Percentiles rank a stretch among this genome's conserved stretches.
These are phyloP conservation scores for Notodonta ziczac DNA, from an alignment of 2,888 invertebrate species.

Conservation along the genomic window DNA sequence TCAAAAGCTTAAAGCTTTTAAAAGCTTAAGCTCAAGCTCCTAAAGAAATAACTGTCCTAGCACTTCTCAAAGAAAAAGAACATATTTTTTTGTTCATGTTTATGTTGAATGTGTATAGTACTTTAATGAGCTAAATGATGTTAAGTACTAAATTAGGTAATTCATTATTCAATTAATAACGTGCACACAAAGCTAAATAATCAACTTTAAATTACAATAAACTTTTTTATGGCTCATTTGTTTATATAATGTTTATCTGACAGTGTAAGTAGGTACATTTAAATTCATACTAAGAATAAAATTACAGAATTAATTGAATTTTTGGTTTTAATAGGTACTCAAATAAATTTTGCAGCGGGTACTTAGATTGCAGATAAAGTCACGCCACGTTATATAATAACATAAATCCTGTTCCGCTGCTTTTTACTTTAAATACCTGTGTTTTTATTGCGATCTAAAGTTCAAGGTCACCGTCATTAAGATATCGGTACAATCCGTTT, in stretches of 20 bases:
- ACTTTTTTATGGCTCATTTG: background rate
- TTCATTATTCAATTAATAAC: too few species aligned
- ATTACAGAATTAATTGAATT: background rate
- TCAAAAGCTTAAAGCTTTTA: too few species aligned
- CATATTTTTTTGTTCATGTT: too few species aligned
- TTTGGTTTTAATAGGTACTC: background rate
- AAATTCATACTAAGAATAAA: background rate
- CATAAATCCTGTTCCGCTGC: constrained; percentile 3
- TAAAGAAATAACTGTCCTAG: too few species aligned
- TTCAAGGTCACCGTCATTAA: constrained; percentile 25
- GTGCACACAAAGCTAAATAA: too few species aligned
- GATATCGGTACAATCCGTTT: constrained; percentile 8
- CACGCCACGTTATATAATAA: constrained; percentile 1
- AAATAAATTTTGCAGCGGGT: background rate
- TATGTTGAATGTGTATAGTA: too few species aligned
- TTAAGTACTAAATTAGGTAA: too few species aligned
- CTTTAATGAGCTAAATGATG: too few species aligned
- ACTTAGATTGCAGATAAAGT: background rate
- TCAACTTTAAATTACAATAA: background rate
- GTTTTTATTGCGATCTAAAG: constrained; percentile 15
- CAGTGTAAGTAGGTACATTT: background rate
- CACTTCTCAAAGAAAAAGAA: too few species aligned
- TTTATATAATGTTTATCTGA: background rate
- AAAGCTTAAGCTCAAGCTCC: too few species aligned
- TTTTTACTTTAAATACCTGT: constrained; percentile 3